Percentiles rank a stretch among this genome's conserved stretches.
Conservation (phyloP, 2,797 vertebrate species). For the Oreochromis mossambicus region DNA sequence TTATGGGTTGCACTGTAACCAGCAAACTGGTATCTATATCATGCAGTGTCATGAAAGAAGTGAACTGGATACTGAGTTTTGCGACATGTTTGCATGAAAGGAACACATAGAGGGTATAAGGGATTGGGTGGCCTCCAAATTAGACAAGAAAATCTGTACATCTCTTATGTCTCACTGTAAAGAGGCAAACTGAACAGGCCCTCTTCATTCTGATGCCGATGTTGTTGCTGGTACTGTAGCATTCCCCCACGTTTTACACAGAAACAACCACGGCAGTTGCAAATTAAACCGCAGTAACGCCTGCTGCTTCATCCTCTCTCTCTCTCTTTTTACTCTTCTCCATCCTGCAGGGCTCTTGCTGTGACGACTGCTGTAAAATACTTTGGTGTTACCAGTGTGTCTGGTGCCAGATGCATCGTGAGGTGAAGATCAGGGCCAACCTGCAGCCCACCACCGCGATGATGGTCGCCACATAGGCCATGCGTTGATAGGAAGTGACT, state of each 20-base stretch:
- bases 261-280: not conserved
- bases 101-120: not conserved
- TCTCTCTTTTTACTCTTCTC: not conserved
- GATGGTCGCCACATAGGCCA: not conserved
- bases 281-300: not conserved
- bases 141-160: not conserved
- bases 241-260: not conserved
- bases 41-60: not conserved
- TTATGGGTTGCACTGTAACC: not conserved
- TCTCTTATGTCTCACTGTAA: not conserved
- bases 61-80: not conserved
- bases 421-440: not conserved
- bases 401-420: not conserved
- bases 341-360: not conserved
- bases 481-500: not conserved
- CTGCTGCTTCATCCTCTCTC: not conserved
- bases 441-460: no score
- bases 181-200: not conserved
- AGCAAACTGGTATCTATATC: not conserved
- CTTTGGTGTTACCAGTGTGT: not conserved
- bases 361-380: not conserved
- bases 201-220: not conserved
- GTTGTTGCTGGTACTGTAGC: not conserved
- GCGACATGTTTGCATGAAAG: not conserved
- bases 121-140: not conserved